Evolutionary conservation across 2,797 vertebrate genomes (phyloP), one percentile per base, ranked within the genome.

Genomic region (Poeciliopsis presidionis): DNA sequence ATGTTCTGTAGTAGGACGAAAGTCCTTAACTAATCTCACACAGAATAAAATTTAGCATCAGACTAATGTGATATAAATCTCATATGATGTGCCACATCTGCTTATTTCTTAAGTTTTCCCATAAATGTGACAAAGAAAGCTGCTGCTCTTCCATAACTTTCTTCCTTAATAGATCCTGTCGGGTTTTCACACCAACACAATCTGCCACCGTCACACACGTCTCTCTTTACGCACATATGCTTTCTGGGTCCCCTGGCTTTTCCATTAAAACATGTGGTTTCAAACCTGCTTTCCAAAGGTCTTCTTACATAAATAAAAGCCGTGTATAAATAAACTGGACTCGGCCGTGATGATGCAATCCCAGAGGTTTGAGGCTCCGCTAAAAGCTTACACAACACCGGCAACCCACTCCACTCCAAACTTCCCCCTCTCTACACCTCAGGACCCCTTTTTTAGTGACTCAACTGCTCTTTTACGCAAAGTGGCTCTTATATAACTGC

Each of bases 321-420:
- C 18, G 33, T 1, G 65, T 86, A 87, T 88, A 91, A 92, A 90
- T 89, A 90, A 87, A 83, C 65, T 67, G 74, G 78, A 85, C 85
- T 84, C 75, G 80, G 76, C 80, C 0, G 72, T 65, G 84, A 79
- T 94, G 92, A 93, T 85, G 88, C 90, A 93, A 93, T 91, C 75
- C 43, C 57, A 0, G 85, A 86, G 86, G 85, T 90, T 86, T 86
- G 82, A 13, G 41, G 77, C 80, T 89, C 81, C 80, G 82, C 85
- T 89, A 86, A 86, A 87, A 67, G 81, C 91, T 94, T 92, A 93
- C 86, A 85, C 91, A 94, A 93, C 87, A 79, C 53, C 22, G 25
- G 65, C 85, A 73, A 85, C 90, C 88, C 90, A 93, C 88, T 90
- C 91, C 80, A 86, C 87, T 90, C 84, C 74, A 80, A 84, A 81